phyloP scores from a whole-genome alignment of 2,888 invertebrate species.

The Resseliella maxima region DNA sequence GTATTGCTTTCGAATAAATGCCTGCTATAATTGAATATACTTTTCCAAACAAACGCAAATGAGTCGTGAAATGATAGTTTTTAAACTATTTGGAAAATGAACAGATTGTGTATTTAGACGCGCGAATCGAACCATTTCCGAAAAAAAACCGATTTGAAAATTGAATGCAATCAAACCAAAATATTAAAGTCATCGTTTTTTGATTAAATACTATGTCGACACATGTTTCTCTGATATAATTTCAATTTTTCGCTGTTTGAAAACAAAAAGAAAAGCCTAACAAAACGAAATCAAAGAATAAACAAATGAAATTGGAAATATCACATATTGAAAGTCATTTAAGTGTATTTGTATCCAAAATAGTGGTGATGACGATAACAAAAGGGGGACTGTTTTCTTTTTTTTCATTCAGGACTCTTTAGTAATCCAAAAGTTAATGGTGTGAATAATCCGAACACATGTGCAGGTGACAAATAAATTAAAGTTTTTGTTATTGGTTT shows the following conservation, averaged over 20 bases:
- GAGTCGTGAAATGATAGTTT: neutral
- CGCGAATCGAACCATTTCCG: neutral
- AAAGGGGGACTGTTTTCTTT: neutral
- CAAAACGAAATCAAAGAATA: conserved; percentile 27
- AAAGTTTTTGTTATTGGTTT: conserved; percentile 45
- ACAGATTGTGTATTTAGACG: neutral
- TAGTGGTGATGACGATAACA: neutral
- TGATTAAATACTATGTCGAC: conserved; percentile 45
- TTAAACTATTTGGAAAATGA: neutral
- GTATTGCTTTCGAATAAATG: conserved; percentile 31
- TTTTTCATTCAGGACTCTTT: neutral
- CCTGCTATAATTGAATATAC: neutral
- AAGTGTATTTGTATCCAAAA: conserved; percentile 5
- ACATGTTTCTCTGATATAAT: conserved; percentile 34
- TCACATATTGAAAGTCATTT: conserved; percentile 54
- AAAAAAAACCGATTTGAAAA: neutral
- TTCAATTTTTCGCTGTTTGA: neutral
- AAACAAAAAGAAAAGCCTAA: neutral
- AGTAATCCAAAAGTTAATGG: conserved; percentile 55
- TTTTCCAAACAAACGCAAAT: conserved; percentile 1
- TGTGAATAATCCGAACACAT: conserved; percentile 56
- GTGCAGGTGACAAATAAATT: conserved; percentile 57
- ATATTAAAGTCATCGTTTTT: conserved; percentile 54
- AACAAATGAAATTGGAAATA: conserved; percentile 24
- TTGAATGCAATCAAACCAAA: conserved; percentile 42